Base-by-base conservation (phyloP, 1,140 invertebrate species). In the Nixonia krombeini region DNA sequence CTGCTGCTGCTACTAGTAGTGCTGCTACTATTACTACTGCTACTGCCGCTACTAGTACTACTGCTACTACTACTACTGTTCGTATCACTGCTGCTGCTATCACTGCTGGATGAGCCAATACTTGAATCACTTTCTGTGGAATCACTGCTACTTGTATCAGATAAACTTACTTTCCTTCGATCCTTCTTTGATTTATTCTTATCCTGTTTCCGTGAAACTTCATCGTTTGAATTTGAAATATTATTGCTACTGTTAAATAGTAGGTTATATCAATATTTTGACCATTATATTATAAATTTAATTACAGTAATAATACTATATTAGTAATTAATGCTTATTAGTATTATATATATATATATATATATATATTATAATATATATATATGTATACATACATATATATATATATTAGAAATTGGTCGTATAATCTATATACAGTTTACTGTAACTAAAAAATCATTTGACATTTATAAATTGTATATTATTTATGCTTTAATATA, bases 1-100 rank as follows among this genome's bases (percentile, higher is more conserved):
- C 35, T 31, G 29, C 44, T 59, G 8, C 45, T 58, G 13, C 44
- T 63, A 15, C 53, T 45, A 5, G 42, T 47, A 7, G 42, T 63
- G 26, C 45, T 62, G 21, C 40, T 56, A 21, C 47, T 57, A 13
- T 37, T 47, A 17, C 25, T 40, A n/a, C 37, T 73, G 33, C 26
- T 70, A 13, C 46, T 66, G 15, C 49, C 69, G 4, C 47, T 62
- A 12, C 45, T 46, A 53, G 29, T 51, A 16, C 50, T 61, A 37
- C 53, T 56, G 18, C 44, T 66, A 26, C 40, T 46, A 12, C 58
- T 72, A 38, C 33, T 68, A 12, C 62, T 74, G 29, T 58, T 74
- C 18, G 51, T 73, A 25, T 41, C 63, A 25, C 55, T 75, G 15
- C 52, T 75, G 26, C 64, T 74, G 10, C 76, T 79, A 67, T 70